phyloP scores from a whole-genome alignment of 2,888 invertebrate species.

The Heliconius ismenius region DNA sequence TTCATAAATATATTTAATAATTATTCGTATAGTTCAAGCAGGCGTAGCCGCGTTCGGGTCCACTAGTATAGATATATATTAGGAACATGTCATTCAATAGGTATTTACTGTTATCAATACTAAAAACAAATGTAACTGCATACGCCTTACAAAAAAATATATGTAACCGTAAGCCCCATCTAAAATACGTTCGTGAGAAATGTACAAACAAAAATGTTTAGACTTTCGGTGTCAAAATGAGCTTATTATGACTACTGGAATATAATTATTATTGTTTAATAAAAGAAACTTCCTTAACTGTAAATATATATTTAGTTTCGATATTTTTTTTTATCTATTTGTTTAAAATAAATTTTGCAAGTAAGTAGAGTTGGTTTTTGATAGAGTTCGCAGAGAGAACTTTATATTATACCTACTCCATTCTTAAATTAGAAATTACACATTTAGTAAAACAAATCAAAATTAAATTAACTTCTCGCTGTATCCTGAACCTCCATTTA shows the following conservation, averaged over 20 bases:
- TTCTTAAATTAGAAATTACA: too few species aligned
- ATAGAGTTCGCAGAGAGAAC: too few species aligned
- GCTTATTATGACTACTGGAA: constrained; percentile 45
- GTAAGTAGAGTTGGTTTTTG: not conserved
- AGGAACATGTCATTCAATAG: not conserved
- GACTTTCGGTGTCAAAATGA: constrained; percentile 46
- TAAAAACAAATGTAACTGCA: constrained; percentile 8
- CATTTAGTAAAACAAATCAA: too few species aligned
- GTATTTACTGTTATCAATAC: constrained; percentile 8
- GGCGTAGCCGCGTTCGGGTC: too few species aligned
- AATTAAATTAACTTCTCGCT: too few species aligned
- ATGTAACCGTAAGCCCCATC: constrained; percentile 24
- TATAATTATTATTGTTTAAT: constrained; percentile 18
- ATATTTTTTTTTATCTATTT: not conserved
- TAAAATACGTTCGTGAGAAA: constrained; percentile 44
- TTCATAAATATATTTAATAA: too few species aligned
- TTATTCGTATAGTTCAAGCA: too few species aligned
- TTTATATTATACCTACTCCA: too few species aligned
- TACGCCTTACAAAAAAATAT: constrained; percentile 11
- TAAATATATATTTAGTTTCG: not conserved
- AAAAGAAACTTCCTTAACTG: constrained; percentile 8
- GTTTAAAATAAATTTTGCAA: not conserved
- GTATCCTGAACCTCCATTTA: too few species aligned
- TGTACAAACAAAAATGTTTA: constrained; percentile 48
- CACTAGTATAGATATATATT: not conserved